A percentile compares a stretch with the other conserved stretches of the same genome.
phyloP scores from a whole-genome alignment of 2,888 invertebrate species.

The Zelleria hepariella region DNA sequence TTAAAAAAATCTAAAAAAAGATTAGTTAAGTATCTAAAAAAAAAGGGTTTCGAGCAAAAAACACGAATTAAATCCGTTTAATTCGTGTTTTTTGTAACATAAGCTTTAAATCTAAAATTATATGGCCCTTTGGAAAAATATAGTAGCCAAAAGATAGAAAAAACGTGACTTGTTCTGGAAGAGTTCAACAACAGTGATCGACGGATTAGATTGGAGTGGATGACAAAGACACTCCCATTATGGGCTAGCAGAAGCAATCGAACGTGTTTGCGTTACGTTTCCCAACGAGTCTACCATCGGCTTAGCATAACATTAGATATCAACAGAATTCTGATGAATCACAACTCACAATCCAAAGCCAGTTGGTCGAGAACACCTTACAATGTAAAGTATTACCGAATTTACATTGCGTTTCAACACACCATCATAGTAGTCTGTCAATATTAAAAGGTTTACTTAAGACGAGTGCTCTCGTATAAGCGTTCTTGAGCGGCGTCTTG shows the following conservation, averaged over 20 bases:
- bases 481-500: slow-evolving; percentile 26
- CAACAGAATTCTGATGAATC: not conserved
- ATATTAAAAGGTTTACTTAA: slow-evolving; percentile 65
- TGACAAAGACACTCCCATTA: not conserved
- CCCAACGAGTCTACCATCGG: not conserved
- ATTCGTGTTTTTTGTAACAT: no score
- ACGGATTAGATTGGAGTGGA: no score
- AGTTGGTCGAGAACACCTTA: slow-evolving; percentile 20
- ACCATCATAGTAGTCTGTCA: slow-evolving; percentile 28
- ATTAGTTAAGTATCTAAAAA: no score
- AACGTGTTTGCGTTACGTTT: not conserved
- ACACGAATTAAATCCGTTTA: no score
- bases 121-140: no score
- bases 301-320: not conserved
- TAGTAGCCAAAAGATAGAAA: no score
- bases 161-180: no score
- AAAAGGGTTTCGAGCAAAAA: no score
- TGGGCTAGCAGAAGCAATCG: not conserved
- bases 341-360: not conserved
- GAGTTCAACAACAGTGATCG: no score
- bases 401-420: slow-evolving; percentile 48
- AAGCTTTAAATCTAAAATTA: no score
- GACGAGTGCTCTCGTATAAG: slow-evolving; percentile 54
- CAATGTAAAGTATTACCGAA: slow-evolving; percentile 24
- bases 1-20: no score